Base-by-base conservation (phyloP, 2,797 vertebrate species). In the Chromis chromis region DNA sequence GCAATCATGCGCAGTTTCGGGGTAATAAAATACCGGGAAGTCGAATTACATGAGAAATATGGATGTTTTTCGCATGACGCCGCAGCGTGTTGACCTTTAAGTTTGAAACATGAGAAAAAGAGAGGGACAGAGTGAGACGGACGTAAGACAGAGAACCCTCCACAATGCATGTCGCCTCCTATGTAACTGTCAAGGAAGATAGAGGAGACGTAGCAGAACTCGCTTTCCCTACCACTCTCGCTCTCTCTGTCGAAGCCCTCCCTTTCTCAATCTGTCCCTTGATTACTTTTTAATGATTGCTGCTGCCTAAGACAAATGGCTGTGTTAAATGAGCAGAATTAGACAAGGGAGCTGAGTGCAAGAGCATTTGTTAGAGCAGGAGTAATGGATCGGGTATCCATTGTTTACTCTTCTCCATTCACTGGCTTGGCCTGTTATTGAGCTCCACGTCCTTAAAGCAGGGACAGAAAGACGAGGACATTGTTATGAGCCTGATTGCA, bases 241-340 rank as follows among this genome's bases (percentile, higher is more conserved):
- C 66, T 70, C 81, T 62, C 68, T 76, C 74, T 66, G 68, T 75
- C 70, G 44, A 70, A 61, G 76, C 83, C 78, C 82, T 84, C 82
- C 80, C 85, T 86, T 89, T 89, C 92, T 92, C 90, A 91, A 85
- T 92, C 92, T 92, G 87, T 84, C 84, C 88, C 91, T 92, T 95
- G 95, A 95, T 95, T 94, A 93, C 93, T 94, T 95, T 95, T 94
- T 95, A 95, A 96, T 94, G 95, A 95, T 95, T 94, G 93, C 91
- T 93, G 90, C 91, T 86, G 91, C 90, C 90, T 89, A 92, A 95
- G 94, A 95, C 92, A 90, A 94, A 95, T 94, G 92, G 88, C 84
- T 90, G 87, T 91, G 92, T 93, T 95, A 93, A 95, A 94, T 94
- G 93, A 93, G 92, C 90, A 90, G 91, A 94, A 94, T 94, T 93